Evolutionary conservation across 2,797 vertebrate genomes (phyloP).

Genomic region (Selene dorsalis): DNA sequence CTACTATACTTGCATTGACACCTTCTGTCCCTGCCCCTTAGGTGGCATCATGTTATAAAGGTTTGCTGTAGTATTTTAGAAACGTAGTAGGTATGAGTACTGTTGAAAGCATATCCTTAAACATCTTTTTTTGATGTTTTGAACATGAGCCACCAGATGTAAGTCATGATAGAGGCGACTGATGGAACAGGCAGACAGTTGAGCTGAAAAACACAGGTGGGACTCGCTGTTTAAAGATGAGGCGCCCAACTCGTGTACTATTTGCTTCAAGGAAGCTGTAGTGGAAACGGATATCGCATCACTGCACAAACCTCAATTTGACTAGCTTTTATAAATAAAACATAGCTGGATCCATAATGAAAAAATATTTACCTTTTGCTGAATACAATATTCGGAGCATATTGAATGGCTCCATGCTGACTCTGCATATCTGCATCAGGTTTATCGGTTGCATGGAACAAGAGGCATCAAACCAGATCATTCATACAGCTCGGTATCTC

Average conservation of each 20-base stretch:
- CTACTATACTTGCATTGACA: too few relatives aligned
- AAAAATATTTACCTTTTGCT: slow-evolving; percentile 61
- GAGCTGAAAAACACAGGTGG: neutral
- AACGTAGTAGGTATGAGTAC: neutral
- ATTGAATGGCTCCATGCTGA: slow-evolving; percentile 62
- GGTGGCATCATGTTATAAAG: neutral
- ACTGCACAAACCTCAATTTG: slow-evolving; percentile 25
- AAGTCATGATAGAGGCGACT: neutral
- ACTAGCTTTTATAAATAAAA: slow-evolving; percentile 65
- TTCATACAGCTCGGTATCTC: slow-evolving; percentile 52
- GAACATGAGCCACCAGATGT: too few relatives aligned
- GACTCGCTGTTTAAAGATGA: neutral
- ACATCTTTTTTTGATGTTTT: too few relatives aligned
- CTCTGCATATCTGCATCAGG: slow-evolving; percentile 54
- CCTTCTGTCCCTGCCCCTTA: too few relatives aligned
- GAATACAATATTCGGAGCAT: slow-evolving; percentile 58
- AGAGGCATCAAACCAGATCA: slow-evolving; percentile 59
- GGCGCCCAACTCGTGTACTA: neutral
- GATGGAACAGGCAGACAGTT: neutral
- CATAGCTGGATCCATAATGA: slow-evolving; percentile 56
- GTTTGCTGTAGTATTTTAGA: neutral
- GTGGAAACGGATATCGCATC: neutral
- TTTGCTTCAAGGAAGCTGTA: neutral
- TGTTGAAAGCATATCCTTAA: neutral
- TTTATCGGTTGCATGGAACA: slow-evolving; percentile 63